Evolutionary conservation across 2,113 vertebrate species (phyloP).

Genomic region (Lophura nycthemera): DNA sequence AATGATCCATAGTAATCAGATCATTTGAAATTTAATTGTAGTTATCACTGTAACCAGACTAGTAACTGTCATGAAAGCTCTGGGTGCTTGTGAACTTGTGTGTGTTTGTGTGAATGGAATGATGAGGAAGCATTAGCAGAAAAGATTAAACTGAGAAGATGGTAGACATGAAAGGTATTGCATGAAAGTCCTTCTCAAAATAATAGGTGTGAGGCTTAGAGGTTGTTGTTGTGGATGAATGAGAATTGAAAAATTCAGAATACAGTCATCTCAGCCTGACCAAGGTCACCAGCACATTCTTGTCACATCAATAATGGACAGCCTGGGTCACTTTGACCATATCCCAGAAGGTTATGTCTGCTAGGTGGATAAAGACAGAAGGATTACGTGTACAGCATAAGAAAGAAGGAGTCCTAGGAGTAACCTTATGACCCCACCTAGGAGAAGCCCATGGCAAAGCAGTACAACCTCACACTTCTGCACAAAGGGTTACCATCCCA

Average conservation of each 20-base stretch:
- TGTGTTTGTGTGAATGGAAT: neutral
- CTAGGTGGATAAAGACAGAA: neutral
- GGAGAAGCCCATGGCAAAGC: neutral
- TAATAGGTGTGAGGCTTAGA: neutral
- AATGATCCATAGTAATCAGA: neutral
- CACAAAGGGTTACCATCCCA: neutral
- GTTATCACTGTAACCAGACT: neutral
- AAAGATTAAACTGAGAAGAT: neutral
- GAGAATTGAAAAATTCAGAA: neutral
- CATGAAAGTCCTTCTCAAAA: neutral
- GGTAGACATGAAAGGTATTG: neutral
- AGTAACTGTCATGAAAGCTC: neutral
- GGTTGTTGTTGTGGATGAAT: neutral
- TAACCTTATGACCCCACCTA: neutral
- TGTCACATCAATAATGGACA: neutral
- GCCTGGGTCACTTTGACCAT: neutral
- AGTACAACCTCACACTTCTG: neutral
- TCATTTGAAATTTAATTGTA: neutral
- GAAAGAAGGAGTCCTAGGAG: neutral
- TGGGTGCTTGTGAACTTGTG: fast-evolving
- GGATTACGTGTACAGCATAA: neutral
- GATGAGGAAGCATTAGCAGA: neutral
- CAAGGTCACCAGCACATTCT: neutral
- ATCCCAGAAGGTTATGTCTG: neutral
- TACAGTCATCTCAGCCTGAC: neutral